phyloP scores from a whole-genome alignment of 2,113 vertebrate genomes.

The Etheostoma spectabile region DNA sequence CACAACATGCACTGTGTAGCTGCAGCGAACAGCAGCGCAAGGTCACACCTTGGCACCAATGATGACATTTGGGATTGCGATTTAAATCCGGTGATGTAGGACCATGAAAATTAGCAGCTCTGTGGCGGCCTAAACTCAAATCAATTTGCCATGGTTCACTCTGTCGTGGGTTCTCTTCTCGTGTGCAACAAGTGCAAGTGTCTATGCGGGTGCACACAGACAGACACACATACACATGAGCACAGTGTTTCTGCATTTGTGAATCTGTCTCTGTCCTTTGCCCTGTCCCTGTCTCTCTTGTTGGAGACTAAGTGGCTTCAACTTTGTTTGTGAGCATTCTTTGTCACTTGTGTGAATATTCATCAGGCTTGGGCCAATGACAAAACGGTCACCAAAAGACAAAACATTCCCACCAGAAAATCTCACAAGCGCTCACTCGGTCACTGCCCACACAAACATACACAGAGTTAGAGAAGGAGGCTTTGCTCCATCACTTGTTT shows the following conservation, averaged over 20 bases:
- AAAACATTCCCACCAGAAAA: slow-evolving; percentile 71
- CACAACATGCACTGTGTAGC: background rate
- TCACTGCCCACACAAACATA: slow-evolving; percentile 31
- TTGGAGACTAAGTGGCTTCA: slow-evolving; percentile 66
- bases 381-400: slow-evolving; percentile 60
- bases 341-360: slow-evolving; percentile 77
- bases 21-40: background rate
- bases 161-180: slow-evolving; percentile 15
- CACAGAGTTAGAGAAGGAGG: background rate
- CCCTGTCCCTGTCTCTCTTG: slow-evolving; percentile 3
- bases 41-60: slow-evolving; percentile 34
- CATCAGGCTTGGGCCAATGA: slow-evolving; percentile 64
- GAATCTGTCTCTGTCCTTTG: slow-evolving; percentile 1
- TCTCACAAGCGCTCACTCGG: slow-evolving; percentile 1
- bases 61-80: slow-evolving; percentile 47
- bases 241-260: slow-evolving; percentile 10
- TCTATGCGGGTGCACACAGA: slow-evolving; percentile 13
- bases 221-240: slow-evolving; percentile 13
- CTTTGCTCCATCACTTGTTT: background rate
- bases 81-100: slow-evolving; percentile 40
- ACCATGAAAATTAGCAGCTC: slow-evolving; percentile 43
- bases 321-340: slow-evolving; percentile 64
- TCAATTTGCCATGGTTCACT: slow-evolving; percentile 39
- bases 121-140: slow-evolving; percentile 27
- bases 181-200: slow-evolving; percentile 21